Base-by-base conservation (phyloP, 2,888 invertebrate species). In the Encarsia formosa region DNA sequence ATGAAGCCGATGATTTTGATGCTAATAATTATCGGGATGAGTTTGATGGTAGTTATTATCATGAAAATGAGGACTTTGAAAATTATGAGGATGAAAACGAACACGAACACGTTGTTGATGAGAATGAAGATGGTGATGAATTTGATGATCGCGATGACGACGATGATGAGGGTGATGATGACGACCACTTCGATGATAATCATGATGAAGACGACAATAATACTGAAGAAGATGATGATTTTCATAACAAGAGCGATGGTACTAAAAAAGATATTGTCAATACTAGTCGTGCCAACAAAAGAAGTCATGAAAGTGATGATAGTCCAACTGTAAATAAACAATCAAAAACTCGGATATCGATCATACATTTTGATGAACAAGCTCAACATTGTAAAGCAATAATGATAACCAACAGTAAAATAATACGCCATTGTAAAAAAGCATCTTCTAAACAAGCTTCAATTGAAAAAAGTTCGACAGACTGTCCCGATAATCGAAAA, bases 51-150 rank as follows among this genome's bases (percentile, higher is more conserved):
- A n/a, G n/a, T n/a, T n/a, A n/a, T n/a, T n/a, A n/a, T n/a, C n/a
- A n/a, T n/a, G 57, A 58, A 13, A 56, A 55, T 13, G 59, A 61
- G 15, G 59, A 59, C 2, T 54, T 59, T n/a, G 61, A 59, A 13
- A 57, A 57, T 11, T 45, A 18, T 9, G 35, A 23, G 32, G 37
- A 46, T 42, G 23, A 54, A 38, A 29, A 41, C 8, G 41, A 41
- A 16, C 26, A 41, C 8, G 24, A 41, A 15, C 26, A 41, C 13
- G 26, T 18, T 11, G 26, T 15, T n/a, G 26, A 41, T 24, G 41
- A 29, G 8, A 16, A 41, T 26, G 41, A 29, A 20, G 26, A 26
- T 15, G 32, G 34, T 20, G 32, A 38, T 19, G 38, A 34, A 34
- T 15, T 15, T 15, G 32, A 44, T 20, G 32, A 44, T 41, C 47